Conservation (phyloP, 2,113 vertebrate genomes). For the Pithys albifrons region DNA sequence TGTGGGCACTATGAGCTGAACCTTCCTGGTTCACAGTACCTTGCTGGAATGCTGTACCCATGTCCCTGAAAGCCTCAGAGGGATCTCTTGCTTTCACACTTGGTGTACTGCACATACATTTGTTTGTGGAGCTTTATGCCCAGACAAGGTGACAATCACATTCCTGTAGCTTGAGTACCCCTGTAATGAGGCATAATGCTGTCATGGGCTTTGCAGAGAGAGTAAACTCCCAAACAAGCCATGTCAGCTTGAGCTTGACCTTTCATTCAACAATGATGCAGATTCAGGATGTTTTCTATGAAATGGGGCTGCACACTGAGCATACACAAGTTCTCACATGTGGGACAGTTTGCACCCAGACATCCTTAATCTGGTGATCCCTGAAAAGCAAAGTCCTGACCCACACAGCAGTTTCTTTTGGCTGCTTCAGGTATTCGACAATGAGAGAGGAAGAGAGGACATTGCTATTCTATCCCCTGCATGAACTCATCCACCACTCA, state of each 20-base stretch:
- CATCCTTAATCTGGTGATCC: background rate
- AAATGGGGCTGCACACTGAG: background rate
- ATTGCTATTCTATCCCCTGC: background rate
- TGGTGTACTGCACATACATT: background rate
- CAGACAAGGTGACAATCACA: slow-evolving; percentile 19
- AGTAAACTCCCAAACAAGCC: background rate
- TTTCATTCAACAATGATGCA: background rate
- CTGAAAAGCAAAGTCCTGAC: background rate
- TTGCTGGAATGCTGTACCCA: background rate
- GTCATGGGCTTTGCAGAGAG: background rate
- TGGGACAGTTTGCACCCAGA: background rate
- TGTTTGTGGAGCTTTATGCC: background rate
- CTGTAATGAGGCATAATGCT: background rate
- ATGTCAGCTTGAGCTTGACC: background rate
- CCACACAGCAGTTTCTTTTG: background rate
- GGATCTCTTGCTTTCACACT: background rate
- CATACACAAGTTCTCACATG: background rate
- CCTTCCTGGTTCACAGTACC: background rate
- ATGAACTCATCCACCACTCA: background rate
- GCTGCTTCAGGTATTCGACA: background rate
- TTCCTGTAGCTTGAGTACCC: background rate
- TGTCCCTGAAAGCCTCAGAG: background rate
- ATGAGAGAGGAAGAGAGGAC: background rate
- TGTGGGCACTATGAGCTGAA: background rate
- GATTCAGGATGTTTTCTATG: background rate